A percentile compares a stretch with the other conserved stretches of the same genome.
Conservation (phyloP, 2,888 invertebrate genomes). For the Tanytarsus gracilentus region DNA sequence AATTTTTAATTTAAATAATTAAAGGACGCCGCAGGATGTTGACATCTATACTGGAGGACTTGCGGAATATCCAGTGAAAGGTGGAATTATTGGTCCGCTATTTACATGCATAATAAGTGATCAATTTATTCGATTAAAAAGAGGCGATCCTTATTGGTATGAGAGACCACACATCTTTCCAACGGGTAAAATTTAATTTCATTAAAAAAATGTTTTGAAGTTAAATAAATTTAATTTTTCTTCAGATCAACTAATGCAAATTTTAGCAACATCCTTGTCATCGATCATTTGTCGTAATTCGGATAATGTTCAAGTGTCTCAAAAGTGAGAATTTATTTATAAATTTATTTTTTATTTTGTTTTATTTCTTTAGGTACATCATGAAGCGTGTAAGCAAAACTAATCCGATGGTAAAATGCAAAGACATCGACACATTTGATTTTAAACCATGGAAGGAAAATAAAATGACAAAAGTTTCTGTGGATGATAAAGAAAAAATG, state of each 20-base stretch:
- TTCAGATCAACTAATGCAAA: conserved; percentile 66
- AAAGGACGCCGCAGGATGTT: conserved; percentile 65
- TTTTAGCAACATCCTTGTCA: conserved; percentile 66
- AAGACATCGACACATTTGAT: no score
- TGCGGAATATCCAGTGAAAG: conserved; percentile 63
- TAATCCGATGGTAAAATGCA: no score
- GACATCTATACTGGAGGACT: conserved; percentile 83
- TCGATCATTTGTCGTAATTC: conserved; percentile 70
- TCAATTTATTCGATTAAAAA: conserved; percentile 72
- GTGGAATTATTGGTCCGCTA: conserved; percentile 72
- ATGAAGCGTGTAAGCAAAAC: no score
- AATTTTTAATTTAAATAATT: conserved; percentile 30
- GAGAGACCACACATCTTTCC: conserved; percentile 65
- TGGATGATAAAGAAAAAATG: no score
- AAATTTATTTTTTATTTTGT: no score
- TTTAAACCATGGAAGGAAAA: no score
- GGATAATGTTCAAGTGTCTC: conserved; percentile 53
- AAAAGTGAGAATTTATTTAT: no score
- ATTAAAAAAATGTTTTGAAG: neutral
- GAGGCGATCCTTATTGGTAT: conserved; percentile 84
- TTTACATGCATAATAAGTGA: conserved; percentile 75
- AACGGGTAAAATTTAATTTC: conserved; percentile 45
- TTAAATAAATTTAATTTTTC: neutral
- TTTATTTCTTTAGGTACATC: no score
- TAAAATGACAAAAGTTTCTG: no score